phyloP scores from a whole-genome alignment of 1,140 invertebrate genomes.

The Sitobion miscanthi region DNA sequence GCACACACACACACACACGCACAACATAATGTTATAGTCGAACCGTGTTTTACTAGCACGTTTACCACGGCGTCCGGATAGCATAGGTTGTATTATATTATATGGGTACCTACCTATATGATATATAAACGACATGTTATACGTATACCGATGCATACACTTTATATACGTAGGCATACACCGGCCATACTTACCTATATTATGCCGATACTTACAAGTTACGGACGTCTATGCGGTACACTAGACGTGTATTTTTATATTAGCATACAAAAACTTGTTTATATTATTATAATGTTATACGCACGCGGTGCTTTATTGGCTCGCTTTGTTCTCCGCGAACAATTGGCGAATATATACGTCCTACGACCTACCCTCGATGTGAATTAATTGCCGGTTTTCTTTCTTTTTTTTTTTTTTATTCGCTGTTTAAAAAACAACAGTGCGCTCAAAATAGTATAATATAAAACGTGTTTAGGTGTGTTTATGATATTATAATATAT shows the following conservation, averaged over 20 bases:
- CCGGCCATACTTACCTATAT: neutral
- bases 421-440: neutral
- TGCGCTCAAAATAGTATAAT: neutral
- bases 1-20: neutral
- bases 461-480: neutral
- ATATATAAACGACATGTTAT: neutral
- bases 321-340: neutral
- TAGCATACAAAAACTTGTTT: slow-evolving; percentile 8
- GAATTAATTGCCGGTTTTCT: neutral
- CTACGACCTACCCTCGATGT: neutral
- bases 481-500: neutral
- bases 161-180: too few species aligned
- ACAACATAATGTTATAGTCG: neutral
- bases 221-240: neutral
- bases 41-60: neutral
- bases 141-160: neutral
- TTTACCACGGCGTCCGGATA: neutral
- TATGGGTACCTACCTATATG: neutral
- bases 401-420: neutral
- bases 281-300: neutral
- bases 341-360: neutral
- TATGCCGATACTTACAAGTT: neutral
- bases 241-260: neutral
- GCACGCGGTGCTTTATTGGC: neutral
- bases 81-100: neutral